These are phyloP conservation scores for Megathymus violae DNA, from an alignment of 1,140 invertebrate species.

Conservation along the genomic window DNA sequence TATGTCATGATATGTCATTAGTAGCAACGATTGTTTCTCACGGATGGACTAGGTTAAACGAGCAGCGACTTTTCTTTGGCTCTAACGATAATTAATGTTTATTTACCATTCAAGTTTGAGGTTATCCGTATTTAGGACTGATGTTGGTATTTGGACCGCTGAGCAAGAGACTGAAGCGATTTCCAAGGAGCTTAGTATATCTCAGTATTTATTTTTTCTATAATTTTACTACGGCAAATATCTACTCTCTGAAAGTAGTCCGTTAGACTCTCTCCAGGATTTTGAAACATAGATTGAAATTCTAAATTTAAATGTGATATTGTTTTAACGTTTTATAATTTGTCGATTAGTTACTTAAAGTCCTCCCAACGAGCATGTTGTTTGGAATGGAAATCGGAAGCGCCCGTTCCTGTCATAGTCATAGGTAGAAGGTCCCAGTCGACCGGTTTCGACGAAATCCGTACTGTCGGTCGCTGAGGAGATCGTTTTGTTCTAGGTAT, in stretches of 20 bases:
- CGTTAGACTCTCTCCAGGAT: conserved; percentile 24
- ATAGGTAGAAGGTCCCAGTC: no score
- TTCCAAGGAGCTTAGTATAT: conserved; percentile 29
- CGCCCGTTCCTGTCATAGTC: conserved; percentile 1
- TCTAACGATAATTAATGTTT: not conserved
- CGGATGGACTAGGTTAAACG: conserved; percentile 1
- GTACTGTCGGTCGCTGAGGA: no score
- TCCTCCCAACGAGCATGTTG: conserved; percentile 18
- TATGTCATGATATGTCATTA: conserved; percentile 9
- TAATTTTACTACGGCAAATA: conserved; percentile 37
- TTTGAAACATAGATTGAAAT: conserved; percentile 37
- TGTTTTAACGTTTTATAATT: conserved; percentile 28
- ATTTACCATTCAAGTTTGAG: conserved; percentile 17
- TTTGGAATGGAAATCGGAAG: conserved; percentile 22
- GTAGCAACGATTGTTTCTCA: not conserved
- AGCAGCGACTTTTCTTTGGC: not conserved
- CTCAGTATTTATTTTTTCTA: conserved; percentile 38
- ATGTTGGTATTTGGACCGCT: not conserved
- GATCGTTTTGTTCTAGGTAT: no score
- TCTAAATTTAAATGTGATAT: conserved; percentile 35
- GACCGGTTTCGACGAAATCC: no score
- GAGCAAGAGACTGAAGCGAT: conserved; percentile 14
- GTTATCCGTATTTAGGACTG: not conserved
- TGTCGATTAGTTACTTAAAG: conserved; percentile 26
- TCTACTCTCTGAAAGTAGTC: conserved; percentile 33